phyloP scores from a whole-genome alignment of 2,113 vertebrate genomes.

The Anguilla rostrata region DNA sequence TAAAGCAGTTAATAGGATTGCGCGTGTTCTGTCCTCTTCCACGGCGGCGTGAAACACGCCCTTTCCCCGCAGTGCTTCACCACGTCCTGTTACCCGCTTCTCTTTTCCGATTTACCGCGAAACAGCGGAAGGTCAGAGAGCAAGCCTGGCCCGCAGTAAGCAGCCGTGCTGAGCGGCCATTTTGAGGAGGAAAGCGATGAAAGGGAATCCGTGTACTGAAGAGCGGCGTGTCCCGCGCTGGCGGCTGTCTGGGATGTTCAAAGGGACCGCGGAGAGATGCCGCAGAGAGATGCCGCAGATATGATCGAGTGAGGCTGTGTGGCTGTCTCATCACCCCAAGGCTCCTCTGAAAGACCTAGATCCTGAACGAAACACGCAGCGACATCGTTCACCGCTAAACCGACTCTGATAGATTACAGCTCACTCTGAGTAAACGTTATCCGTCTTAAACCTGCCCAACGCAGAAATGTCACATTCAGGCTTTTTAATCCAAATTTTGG shows the following conservation, averaged over 20 bases:
- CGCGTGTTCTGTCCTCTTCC: slow-evolving; percentile 52
- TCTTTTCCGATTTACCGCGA: slow-evolving; percentile 55
- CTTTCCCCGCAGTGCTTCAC: slow-evolving; percentile 60
- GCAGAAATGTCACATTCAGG: no score
- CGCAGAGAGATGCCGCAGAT: slow-evolving; percentile 69
- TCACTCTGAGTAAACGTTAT: background rate
- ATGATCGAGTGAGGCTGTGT: slow-evolving; percentile 28
- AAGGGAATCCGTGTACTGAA: slow-evolving; percentile 70
- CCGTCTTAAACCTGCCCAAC: background rate
- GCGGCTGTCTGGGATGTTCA: slow-evolving; percentile 62
- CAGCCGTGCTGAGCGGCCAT: slow-evolving; percentile 47
- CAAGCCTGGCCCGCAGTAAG: slow-evolving; percentile 69
- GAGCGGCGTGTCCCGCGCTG: slow-evolving; percentile 62
- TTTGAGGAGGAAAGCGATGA: slow-evolving; percentile 44
- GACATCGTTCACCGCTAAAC: background rate
- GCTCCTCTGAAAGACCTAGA: background rate
- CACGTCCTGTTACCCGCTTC: slow-evolving; percentile 61
- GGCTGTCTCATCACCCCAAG: slow-evolving; percentile 43
- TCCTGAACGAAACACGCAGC: background rate
- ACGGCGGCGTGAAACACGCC: slow-evolving; percentile 53
- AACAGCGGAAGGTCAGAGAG: slow-evolving; percentile 64
- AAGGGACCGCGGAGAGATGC: slow-evolving; percentile 65
- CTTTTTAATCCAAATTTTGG: no score
- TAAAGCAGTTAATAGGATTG: slow-evolving; percentile 72
- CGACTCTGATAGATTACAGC: background rate